phyloP scores from a whole-genome alignment of 2,888 invertebrate species.

The Drosophila planitibia region DNA sequence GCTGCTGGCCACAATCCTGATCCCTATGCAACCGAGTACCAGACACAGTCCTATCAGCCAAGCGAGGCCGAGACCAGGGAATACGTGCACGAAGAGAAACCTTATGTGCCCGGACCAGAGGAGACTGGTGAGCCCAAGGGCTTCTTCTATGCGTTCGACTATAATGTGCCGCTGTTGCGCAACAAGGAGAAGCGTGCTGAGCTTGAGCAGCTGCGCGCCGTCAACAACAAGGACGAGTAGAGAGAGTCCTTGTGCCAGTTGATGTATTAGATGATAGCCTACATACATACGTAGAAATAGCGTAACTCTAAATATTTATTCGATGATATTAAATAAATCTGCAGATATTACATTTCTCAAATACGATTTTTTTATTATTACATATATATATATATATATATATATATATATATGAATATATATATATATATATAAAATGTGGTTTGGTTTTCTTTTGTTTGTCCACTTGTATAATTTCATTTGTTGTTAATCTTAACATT shows the following conservation, averaged over 20 bases:
- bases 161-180: conserved; percentile 87
- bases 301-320: conserved; percentile 65
- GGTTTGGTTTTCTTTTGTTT: conserved; percentile 50
- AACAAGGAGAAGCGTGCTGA: conserved; percentile 84
- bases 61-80: conserved; percentile 77
- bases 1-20: conserved; percentile 86
- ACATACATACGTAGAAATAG: conserved; percentile 51
- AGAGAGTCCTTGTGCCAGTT: conserved; percentile 17
- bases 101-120: conserved; percentile 85
- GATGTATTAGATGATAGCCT: conserved; percentile 24
- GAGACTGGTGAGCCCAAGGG: conserved; percentile 88
- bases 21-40: conserved; percentile 84
- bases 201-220: conserved; percentile 79
- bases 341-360: conserved; percentile 63
- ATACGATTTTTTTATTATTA: conserved; percentile 55
- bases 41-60: conserved; percentile 76
- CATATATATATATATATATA: conserved; percentile 69
- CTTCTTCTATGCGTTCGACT: conserved; percentile 90
- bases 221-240: conserved; percentile 81
- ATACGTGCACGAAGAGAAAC: conserved; percentile 82
- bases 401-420: conserved; percentile 65
- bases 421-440: conserved; percentile 69
- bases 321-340: conserved; percentile 57
- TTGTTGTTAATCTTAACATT: conserved; percentile 49
- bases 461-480: conserved; percentile 57